Percentiles rank a stretch among this genome's conserved stretches.
Conservation (phyloP, 2,113 vertebrate species). For the Martes martes region DNA sequence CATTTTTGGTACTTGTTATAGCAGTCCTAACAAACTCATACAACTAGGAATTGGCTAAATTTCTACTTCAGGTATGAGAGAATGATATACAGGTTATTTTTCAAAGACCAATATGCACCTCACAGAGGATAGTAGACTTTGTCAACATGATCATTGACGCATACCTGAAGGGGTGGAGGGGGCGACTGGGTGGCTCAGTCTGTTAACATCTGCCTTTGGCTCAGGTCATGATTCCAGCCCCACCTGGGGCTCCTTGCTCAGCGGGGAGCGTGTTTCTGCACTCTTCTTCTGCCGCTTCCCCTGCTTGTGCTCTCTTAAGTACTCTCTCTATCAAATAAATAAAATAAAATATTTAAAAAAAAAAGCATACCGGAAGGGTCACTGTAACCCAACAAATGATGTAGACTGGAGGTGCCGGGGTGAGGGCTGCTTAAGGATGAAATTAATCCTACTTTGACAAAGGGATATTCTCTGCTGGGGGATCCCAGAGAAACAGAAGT, state of each 20-base stretch:
- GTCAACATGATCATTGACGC: not conserved
- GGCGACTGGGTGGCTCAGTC: too few species aligned
- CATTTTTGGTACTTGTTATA: not conserved
- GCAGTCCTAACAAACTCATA: not conserved
- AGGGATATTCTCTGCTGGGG: not conserved
- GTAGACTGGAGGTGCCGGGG: not conserved
- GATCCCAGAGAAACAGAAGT: not conserved
- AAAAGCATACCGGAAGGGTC: not conserved
- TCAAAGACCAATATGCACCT: not conserved
- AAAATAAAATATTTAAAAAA: too few species aligned
- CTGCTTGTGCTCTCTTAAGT: too few species aligned
- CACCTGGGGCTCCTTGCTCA: too few species aligned
- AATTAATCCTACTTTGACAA: not conserved
- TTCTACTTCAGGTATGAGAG: not conserved
- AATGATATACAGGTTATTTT: not conserved
- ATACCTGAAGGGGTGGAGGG: not conserved
- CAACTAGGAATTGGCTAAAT: not conserved
- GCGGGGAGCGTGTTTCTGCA: too few species aligned
- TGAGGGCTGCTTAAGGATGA: not conserved
- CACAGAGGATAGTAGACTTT: not conserved
- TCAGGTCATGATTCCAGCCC: too few species aligned
- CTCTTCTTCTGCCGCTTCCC: too few species aligned
- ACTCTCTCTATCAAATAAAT: too few species aligned
- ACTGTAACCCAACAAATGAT: not conserved
- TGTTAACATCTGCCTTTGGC: too few species aligned